Evolutionary conservation across 2,888 invertebrate species (phyloP), one percentile per base, ranked within the genome.

Genomic region (Blastobasis lacticolella): DNA sequence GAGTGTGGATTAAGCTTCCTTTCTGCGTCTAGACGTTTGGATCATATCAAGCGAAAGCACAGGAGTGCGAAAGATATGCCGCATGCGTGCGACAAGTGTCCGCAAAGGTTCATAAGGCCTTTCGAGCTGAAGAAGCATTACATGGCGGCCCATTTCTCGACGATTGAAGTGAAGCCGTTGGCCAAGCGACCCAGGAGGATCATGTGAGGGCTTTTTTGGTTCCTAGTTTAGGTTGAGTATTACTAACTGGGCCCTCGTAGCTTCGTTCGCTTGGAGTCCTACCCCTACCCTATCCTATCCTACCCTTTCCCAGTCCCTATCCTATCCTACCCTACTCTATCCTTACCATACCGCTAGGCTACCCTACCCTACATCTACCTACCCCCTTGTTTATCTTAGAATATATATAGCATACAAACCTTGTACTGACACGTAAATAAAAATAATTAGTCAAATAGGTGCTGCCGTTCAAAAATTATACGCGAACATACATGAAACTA

Each of bases 101-200:
- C 69, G 0, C 81, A 85, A 0, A 66, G 75, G 4, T 88, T 87
- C 54, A 64, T 83, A 0, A 67, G 83, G 10, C 87, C 88, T 0
- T 81, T 78, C 51, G 80, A 84, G 52, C 62, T 87, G 48, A 80
- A 71, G 53, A 86, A 81, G 37, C 88, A 88, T 59, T 77, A 69
- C 46, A 54, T 69, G 44, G 58, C 68, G 0, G 71, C 69, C 0
- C 86, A 86, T 51, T 62, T 57, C 23, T 57, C 63, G 5, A 61
- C 63, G 0, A 66, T 70, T 0, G 58, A 72, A 0, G 71, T 72
- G 5, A 48, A 57, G 44, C 69, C 67, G 0, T 42, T 41, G 5
- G 51, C 44, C 23, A 54, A 48, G 43, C 48, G 49, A 8, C 5
- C 49, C 7, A 55, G 56, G 36, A 51, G 48, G 46, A 48, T 45